Percentiles rank a stretch among this genome's conserved stretches.
Evolutionary conservation across 1,140 invertebrate genomes (phyloP).

Genomic region (Zelostemma sp.): DNA sequence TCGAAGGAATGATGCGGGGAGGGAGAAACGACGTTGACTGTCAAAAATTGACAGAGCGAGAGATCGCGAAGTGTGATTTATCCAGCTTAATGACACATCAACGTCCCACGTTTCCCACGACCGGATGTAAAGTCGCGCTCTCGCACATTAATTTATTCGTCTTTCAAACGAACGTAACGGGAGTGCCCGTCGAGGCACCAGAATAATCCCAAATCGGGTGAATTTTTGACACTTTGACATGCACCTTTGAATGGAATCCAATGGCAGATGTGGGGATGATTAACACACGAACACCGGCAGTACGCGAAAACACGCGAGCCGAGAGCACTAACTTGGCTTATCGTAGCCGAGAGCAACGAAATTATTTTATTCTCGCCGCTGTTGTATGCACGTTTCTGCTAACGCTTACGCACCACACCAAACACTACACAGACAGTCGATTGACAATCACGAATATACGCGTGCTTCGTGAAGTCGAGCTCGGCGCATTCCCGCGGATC

Average conservation of each 20-base stretch:
- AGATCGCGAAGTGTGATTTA: neutral
- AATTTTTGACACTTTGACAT: slow-evolving; percentile 3
- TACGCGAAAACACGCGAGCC: neutral
- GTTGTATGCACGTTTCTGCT: slow-evolving; percentile 4
- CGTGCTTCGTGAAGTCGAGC: too few relatives aligned
- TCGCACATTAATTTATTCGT: slow-evolving; percentile 6
- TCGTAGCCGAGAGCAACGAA: neutral
- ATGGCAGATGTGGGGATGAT: slow-evolving; percentile 4
- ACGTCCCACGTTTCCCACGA: neutral
- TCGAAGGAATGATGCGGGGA: neutral
- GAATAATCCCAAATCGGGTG: neutral
- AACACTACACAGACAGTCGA: neutral
- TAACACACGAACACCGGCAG: neutral
- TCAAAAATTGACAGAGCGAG: neutral
- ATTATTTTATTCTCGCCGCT: slow-evolving; percentile 2
- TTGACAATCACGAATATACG: too few relatives aligned
- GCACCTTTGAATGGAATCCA: neutral
- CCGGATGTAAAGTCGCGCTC: slow-evolving; percentile 8
- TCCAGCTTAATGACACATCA: slow-evolving; percentile 7
- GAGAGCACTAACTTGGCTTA: neutral
- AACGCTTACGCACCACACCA: slow-evolving; percentile 6
- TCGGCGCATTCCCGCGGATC: too few relatives aligned
- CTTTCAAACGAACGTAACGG: neutral
- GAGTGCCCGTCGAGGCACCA: neutral
- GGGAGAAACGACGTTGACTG: neutral